Conservation (phyloP, 2,888 invertebrate species). For the Drosophila planitibia region DNA sequence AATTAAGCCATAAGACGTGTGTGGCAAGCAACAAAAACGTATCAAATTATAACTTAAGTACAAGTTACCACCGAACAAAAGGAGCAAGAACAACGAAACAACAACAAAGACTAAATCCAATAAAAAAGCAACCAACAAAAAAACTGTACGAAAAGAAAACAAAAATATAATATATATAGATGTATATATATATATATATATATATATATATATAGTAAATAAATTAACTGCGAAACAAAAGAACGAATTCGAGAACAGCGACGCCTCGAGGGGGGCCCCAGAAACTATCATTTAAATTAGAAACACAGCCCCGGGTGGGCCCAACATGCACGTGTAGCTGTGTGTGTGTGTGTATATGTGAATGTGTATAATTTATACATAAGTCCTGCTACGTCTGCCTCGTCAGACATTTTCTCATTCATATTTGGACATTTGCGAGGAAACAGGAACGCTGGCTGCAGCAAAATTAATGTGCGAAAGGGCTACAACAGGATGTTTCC, state of each 20-base stretch:
- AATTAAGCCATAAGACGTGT: slow-evolving; percentile 66
- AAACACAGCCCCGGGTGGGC: slow-evolving; percentile 41
- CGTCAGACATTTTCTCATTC: slow-evolving; percentile 14
- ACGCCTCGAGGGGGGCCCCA: slow-evolving; percentile 31
- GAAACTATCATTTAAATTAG: slow-evolving; percentile 71
- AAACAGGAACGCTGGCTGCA: slow-evolving; percentile 66
- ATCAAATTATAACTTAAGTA: slow-evolving; percentile 72
- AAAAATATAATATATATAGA: slow-evolving; percentile 11
- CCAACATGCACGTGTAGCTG: slow-evolving; percentile 5
- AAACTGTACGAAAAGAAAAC: slow-evolving; percentile 29
- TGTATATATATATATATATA: not conserved
- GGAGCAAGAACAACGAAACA: slow-evolving; percentile 40
- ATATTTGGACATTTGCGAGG: slow-evolving; percentile 41
- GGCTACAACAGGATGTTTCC: slow-evolving; percentile 90
- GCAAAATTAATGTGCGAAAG: slow-evolving; percentile 89
- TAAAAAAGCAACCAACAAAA: slow-evolving; percentile 8
- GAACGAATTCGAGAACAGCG: slow-evolving; percentile 50
- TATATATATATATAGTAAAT: slow-evolving; percentile 26
- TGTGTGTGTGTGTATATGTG: slow-evolving; percentile 4
- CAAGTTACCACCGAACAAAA: slow-evolving; percentile 71
- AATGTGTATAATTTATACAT: slow-evolving; percentile 30
- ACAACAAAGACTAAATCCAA: slow-evolving; percentile 34
- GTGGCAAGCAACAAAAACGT: slow-evolving; percentile 61
- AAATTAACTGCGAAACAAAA: slow-evolving; percentile 50
- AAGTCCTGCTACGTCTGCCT: slow-evolving; percentile 30